Evolutionary conservation across 2,113 vertebrate species (phyloP).

Genomic region (Hippocampus zosterae): DNA sequence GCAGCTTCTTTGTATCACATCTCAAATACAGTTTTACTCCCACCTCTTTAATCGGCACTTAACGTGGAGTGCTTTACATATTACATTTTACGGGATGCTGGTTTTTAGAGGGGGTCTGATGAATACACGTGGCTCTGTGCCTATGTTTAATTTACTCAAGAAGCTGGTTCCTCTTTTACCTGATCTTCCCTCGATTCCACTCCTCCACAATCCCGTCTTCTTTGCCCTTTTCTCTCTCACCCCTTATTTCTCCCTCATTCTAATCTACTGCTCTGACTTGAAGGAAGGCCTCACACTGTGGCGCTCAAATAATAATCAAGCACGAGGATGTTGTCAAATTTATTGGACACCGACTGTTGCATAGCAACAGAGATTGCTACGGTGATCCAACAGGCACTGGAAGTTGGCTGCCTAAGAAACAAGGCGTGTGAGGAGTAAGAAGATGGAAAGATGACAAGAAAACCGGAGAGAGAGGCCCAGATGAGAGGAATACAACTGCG

Average conservation of each 20-base stretch:
- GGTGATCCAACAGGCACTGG: constrained; percentile 55
- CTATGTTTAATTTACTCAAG: constrained; percentile 39
- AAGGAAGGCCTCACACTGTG: constrained; percentile 63
- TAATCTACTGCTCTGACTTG: constrained; percentile 65
- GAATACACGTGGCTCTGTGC: constrained; percentile 29
- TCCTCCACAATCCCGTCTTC: constrained; percentile 25
- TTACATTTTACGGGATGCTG: constrained; percentile 17
- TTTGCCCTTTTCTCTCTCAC: constrained; percentile 31
- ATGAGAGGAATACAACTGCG: constrained; percentile 21
- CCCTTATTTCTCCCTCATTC: constrained; percentile 41
- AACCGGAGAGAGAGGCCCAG: constrained; percentile 28
- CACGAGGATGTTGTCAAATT: constrained; percentile 70
- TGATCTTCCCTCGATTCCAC: constrained; percentile 11
- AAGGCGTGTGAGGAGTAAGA: constrained; percentile 42
- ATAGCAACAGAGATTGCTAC: constrained; percentile 71
- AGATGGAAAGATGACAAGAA: constrained; percentile 33
- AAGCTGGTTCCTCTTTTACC: constrained; percentile 16
- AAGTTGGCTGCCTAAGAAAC: constrained; percentile 52
- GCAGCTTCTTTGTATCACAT: constrained; percentile 20
- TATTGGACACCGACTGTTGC: constrained; percentile 69
- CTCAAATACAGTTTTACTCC: constrained; percentile 24
- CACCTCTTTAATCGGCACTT: constrained; percentile 32
- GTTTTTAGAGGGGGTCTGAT: constrained; percentile 24
- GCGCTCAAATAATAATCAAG: constrained; percentile 74
- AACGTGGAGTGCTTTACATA: constrained; percentile 34